Base-by-base conservation (phyloP, 2,113 vertebrate genomes). In the Charadrius vociferus region DNA sequence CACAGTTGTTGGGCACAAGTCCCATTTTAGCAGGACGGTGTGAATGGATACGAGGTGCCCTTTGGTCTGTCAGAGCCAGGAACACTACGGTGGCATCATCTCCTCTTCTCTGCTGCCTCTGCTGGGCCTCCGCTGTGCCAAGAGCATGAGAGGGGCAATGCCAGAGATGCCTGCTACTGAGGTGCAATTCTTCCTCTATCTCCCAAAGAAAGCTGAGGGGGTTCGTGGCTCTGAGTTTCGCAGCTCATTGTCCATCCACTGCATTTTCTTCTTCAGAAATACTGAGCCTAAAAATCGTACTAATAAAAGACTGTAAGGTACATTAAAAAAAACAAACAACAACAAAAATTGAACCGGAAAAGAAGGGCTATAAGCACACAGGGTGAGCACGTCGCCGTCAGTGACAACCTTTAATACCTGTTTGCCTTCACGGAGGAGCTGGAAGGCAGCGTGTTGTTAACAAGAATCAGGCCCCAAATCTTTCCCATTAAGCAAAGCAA, bases 61-160 rank as follows among this genome's bases (percentile, higher is more conserved):
- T 83, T 74, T 63, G 26, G 39, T 86, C 47, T 75, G 39, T 72
- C 30, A 9, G 41, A 71, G 47, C 37, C 83, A 84, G 59, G 74
- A 82, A 49, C 0, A 0, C 37, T 55, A 9, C 0, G 0, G 18
- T 43, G 55, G 29, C 50, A 55, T 95, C n/a, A 41, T 23, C 39
- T 78, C 10, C n/a, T 88, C 49, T 67, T 56, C 62, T 78, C n/a
- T 37, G 32, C 36, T 53, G 29, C 24, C n/a, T 78, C 32, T 0
- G 2, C 39, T 5, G 3, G 29, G 15, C 26, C 32, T 39, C 8
- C 3, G 24, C 39, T 88, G 3, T 68, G 37, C 53, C 58, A 52
- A 56, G 12, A 85, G 68, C 36, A 10, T 3, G 2, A 3, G 0
- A 62, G 36, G 29, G 56, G 27, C 45, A 41, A 29, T 43, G 37